These are phyloP conservation scores for Choloepus didactylus DNA, from an alignment of 2,797 vertebrate species.

Conservation along the genomic window DNA sequence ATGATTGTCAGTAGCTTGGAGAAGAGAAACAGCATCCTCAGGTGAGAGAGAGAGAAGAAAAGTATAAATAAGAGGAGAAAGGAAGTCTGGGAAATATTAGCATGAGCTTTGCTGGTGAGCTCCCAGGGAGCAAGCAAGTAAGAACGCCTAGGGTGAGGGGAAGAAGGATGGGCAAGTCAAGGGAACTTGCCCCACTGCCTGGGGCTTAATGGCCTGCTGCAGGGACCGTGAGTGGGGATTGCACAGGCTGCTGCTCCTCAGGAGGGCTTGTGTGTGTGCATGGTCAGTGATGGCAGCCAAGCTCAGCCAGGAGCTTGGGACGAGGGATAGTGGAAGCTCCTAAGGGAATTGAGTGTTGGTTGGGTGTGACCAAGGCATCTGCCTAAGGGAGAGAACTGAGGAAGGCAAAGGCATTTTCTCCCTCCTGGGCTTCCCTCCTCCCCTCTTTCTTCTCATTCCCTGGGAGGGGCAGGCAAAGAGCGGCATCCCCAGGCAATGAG, in stretches of 20 bases:
- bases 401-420: not conserved
- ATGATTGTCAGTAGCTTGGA: not conserved
- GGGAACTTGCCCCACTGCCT: not conserved
- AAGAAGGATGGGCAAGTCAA: accelerated
- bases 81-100: not conserved
- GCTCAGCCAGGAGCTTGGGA: not conserved
- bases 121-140: accelerated
- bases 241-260: not conserved
- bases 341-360: not conserved
- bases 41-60: not conserved
- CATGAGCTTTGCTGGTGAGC: not conserved
- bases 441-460: not conserved
- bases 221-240: not conserved
- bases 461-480: not conserved
- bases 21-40: not conserved
- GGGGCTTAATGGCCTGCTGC: not conserved
- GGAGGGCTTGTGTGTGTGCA: not conserved
- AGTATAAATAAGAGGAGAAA: not conserved
- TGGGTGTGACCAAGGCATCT: slow-evolving; percentile 27
- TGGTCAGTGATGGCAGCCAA: not conserved
- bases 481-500: accelerated
- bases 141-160: not conserved
- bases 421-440: slow-evolving; percentile 27
- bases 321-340: not conserved
- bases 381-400: not conserved